Evolutionary conservation across 2,888 invertebrate species (phyloP).

Genomic region (Arctia plantaginis): DNA sequence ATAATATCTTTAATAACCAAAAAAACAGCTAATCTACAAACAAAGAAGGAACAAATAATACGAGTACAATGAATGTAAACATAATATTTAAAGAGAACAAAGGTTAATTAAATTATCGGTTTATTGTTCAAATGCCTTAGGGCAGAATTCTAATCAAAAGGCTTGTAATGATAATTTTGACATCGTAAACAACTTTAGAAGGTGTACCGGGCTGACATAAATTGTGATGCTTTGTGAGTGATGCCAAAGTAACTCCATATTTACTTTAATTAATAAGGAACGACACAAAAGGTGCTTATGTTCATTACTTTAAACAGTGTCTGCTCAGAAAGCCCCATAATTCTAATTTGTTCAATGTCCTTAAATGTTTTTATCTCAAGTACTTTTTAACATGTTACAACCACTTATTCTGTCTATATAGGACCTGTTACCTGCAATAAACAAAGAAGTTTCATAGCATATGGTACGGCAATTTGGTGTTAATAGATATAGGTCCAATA

Average conservation of each 20-base stretch:
- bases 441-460: neutral
- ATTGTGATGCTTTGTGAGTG: slow-evolving; percentile 26
- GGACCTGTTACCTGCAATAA: neutral
- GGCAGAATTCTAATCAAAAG: slow-evolving; percentile 46
- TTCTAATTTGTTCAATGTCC: neutral
- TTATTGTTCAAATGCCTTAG: slow-evolving; percentile 41
- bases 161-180: slow-evolving; percentile 42
- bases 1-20: slow-evolving; percentile 1
- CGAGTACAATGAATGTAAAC: slow-evolving; percentile 34
- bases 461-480: neutral
- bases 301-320: neutral
- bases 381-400: neutral
- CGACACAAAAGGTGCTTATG: neutral
- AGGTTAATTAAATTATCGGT: slow-evolving; percentile 51
- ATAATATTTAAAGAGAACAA: slow-evolving; percentile 41
- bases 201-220: slow-evolving; percentile 17
- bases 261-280: slow-evolving; percentile 15
- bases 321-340: slow-evolving; percentile 1
- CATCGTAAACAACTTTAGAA: slow-evolving; percentile 34
- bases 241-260: slow-evolving; percentile 12
- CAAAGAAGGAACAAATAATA: slow-evolving; percentile 7
- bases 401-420: neutral
- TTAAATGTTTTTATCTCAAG: neutral
- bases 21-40: slow-evolving; percentile 12
- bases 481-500: neutral